Evolutionary conservation across 2,888 invertebrate genomes (phyloP), one percentile per base, ranked within the genome.

Genomic region (Argynnis bischoffii): DNA sequence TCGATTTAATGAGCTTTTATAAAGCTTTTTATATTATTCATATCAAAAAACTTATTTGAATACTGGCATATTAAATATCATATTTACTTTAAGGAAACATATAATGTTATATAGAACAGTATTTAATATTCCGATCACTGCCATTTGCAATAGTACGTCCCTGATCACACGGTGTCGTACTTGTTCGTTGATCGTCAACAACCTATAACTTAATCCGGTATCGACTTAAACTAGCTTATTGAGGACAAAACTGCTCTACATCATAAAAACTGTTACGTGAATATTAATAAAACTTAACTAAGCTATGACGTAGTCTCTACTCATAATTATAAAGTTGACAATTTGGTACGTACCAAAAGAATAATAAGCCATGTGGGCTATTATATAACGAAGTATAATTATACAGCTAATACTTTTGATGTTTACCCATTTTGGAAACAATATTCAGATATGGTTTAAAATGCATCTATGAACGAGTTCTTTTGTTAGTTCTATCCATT

Each of bases 141-240:
- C 1, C 47, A 26, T 35, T 51, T 51, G 51, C 51, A 51, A 50
- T 18, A 85, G 74, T 86, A 73, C 88, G 78, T 69, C 79, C 79
- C 89, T 85, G 83, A 75, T 55, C 75, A 75, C 77, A 80, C 65
- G 69, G 77, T 76, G 75, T 76, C 78, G 78, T 84, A 82, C 82
- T 81, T 81, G 83, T 85, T 85, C 80, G 81, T 79, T 79, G 83
- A 78, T 85, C 85, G 85, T 87, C 88, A 84, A 86, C 81, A 78
- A 82, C 78, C 81, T 82, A 85, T 82, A 85, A 82, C 82, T 83
- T 86, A 85, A 87, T 87, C 82, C 83, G 76, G 72, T 74, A 75
- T 75, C 67, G 63, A 71, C 69, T 67, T 75, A 72, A 74, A 70
- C 66, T 69, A 73, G 63, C 63, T 48, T 66, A 71, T 41, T 60